Percentiles rank a stretch among this genome's conserved stretches.
Conservation (phyloP, 1,140 invertebrate genomes). For the Drosophila tristis region DNA sequence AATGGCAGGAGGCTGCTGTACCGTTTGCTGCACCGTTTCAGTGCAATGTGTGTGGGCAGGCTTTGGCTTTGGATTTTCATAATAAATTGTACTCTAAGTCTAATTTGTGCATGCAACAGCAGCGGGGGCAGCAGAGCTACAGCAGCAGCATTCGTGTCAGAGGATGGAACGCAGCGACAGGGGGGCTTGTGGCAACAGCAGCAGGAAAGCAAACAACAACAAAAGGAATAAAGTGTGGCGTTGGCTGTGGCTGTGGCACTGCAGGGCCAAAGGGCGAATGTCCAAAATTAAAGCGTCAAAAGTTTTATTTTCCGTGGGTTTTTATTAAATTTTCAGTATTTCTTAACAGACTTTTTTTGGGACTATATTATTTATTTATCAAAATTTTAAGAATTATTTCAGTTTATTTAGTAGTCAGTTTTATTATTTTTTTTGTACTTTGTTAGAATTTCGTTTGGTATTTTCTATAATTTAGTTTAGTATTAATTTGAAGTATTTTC, state of each 20-base stretch:
- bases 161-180: too few species aligned
- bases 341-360: too few species aligned
- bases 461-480: too few species aligned
- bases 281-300: constrained; percentile 11
- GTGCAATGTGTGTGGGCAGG: constrained; percentile 9
- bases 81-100: constrained; percentile 42
- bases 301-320: background rate
- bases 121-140: background rate
- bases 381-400: too few species aligned
- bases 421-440: too few species aligned
- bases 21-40: constrained; percentile 13
- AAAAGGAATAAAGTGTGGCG: background rate
- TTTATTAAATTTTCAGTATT: too few species aligned
- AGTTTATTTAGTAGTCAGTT: too few species aligned
- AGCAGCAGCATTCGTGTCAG: constrained; percentile 1
- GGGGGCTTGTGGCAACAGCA: background rate
- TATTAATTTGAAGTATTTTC: background rate
- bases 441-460: too few species aligned
- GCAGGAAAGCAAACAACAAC: too few species aligned
- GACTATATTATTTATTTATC: too few species aligned
- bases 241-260: too few species aligned
- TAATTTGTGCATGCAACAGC: constrained; percentile 49
- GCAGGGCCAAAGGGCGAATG: constrained; percentile 3
- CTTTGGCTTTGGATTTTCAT: background rate
- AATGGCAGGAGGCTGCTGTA: constrained; percentile 7